Evolutionary conservation across 53 echinoderm and acorn worm species (phyloP), one percentile per base, ranked within the genome.

Genomic region (Holothuria leucospilota): DNA sequence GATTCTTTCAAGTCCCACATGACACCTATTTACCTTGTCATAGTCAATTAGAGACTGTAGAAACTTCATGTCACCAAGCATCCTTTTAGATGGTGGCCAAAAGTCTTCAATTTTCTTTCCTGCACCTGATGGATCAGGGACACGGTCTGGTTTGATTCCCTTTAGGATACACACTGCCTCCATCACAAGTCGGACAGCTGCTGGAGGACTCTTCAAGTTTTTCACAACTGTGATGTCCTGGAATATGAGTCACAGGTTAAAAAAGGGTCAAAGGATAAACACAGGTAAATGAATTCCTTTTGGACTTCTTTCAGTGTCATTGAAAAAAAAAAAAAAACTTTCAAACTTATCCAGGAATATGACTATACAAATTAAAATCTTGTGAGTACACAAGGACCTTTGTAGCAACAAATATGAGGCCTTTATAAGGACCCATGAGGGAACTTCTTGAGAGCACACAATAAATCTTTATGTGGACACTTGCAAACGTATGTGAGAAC

Each of bases 91-190:
- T 4, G 98, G 98, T 2, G 91, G 90, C 95, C 95, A 98, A 89
- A 90, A 98, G 86, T 98, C 98, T 59, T 98, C 98, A 80, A 98
- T 95, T 93, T 98, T 98, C 93, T 98, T 98, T 21, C 98, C 98
- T 13, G 93, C 91, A 15, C 95, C 98, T 29, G 93, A 90, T 4
- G 95, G 98, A 42, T 98, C 98, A 6, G 98, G 98, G 41, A 98
- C 87, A 29, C 95, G 89, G 88, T 98, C 98, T 15, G 98, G 93
- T 80, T 95, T 96, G 75, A 98, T 53, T 39, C 81, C 87, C 74
- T 95, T 95, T 82, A 98, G 81, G 80, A 96, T 96, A 64, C 97
- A 96, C 63, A 96, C 93, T 4, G 97, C 91, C 69, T 96, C 97
- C 90, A 96, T 93, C 9, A 96, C 97, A 11, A 96, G 88, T 20